Evolutionary conservation across 2,888 invertebrate genomes (phyloP).

Genomic region (Leucania comma): DNA sequence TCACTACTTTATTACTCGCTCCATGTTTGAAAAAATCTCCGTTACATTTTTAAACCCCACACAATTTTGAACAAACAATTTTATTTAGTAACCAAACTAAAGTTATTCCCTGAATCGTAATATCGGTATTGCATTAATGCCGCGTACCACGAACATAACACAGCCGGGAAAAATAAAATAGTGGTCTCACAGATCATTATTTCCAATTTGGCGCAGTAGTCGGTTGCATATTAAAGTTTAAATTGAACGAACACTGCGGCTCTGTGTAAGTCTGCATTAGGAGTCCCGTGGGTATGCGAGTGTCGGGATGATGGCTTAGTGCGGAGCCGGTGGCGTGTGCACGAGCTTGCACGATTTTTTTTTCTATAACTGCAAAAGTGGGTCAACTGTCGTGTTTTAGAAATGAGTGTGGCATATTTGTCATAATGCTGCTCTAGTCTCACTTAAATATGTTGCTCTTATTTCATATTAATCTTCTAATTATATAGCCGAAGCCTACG

Average conservation of each 20-base stretch:
- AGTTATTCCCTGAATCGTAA: constrained; percentile 34
- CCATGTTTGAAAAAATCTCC: neutral
- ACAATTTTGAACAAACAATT: constrained; percentile 1
- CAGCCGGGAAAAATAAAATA: constrained; percentile 64
- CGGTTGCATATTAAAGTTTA: constrained; percentile 89
- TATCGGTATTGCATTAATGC: constrained; percentile 58
- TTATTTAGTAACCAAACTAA: constrained; percentile 24
- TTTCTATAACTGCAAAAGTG: neutral
- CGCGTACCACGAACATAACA: constrained; percentile 45
- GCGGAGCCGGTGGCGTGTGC: constrained; percentile 23
- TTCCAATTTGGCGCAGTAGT: constrained; percentile 85
- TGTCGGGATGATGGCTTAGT: constrained; percentile 52
- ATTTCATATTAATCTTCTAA: too few species aligned
- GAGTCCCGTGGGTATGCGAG: constrained; percentile 78
- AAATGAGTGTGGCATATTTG: neutral
- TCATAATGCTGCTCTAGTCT: neutral
- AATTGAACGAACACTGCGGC: constrained; percentile 87
- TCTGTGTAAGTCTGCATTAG: constrained; percentile 89
- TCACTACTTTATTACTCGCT: neutral
- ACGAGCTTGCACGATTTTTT: constrained; percentile 28
- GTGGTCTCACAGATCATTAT: constrained; percentile 80
- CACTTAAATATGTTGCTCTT: neutral
- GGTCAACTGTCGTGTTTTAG: constrained; percentile 9
- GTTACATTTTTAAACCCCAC: neutral
- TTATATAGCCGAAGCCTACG: too few species aligned